Percentiles rank a stretch among this genome's conserved stretches.
These are phyloP conservation scores for Cecidostiba fungosa DNA, from an alignment of 2,888 invertebrate species.

Conservation along the genomic window DNA sequence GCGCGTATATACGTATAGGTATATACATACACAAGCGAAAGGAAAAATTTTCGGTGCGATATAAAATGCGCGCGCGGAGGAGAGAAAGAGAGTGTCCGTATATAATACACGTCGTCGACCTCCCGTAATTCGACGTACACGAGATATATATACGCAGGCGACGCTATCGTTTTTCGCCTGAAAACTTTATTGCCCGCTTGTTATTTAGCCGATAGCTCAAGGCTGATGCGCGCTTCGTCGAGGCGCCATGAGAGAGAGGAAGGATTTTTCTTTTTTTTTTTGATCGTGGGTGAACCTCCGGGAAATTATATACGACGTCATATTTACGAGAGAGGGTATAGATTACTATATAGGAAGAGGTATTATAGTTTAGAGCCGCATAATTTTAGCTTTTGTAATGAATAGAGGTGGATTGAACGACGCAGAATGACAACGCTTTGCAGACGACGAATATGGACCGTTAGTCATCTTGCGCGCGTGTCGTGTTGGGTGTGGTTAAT, in stretches of 20 bases:
- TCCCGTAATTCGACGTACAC: conserved; percentile 52
- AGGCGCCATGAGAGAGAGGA: background rate
- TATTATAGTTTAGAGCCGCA: too few relatives aligned
- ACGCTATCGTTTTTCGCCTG: conserved; percentile 54
- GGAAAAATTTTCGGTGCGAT: conserved; percentile 13
- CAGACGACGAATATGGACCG: background rate
- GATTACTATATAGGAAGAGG: background rate
- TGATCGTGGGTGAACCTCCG: background rate
- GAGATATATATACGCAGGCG: background rate
- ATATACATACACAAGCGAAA: background rate
- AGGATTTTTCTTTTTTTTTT: background rate
- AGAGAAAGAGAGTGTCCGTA: background rate
- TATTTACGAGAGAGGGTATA: conserved; percentile 5
- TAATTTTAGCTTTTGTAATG: background rate
- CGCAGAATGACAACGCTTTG: background rate
- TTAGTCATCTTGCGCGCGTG: background rate
- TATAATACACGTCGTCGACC: conserved; percentile 26
- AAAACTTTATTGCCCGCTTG: conserved; percentile 56
- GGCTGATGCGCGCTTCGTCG: background rate
- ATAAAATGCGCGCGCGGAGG: conserved; percentile 1
- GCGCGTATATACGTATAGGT: too few relatives aligned
- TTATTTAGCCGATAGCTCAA: conserved; percentile 50
- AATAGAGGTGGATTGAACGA: background rate
- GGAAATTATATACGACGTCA: conserved; percentile 36
- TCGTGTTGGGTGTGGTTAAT: background rate